A percentile compares a stretch with the other conserved stretches of the same genome.
phyloP scores from a whole-genome alignment of 2,113 vertebrate genomes.

The Xiphophorus couchianus region DNA sequence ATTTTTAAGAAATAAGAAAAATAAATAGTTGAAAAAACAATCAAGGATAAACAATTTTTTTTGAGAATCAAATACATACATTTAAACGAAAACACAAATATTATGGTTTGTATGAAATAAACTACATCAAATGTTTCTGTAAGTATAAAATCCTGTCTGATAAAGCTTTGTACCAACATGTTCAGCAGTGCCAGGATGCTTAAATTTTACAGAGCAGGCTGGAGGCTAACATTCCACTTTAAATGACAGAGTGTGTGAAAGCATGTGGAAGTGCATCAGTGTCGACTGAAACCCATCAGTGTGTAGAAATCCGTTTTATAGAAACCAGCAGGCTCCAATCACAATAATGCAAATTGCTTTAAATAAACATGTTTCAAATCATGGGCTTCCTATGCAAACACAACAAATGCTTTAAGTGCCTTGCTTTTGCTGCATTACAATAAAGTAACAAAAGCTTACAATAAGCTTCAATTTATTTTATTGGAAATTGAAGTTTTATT shows the following conservation, averaged over 20 bases:
- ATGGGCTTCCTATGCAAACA: background rate
- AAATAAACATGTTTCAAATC: background rate
- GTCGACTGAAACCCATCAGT: background rate
- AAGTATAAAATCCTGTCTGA: slow-evolving; percentile 40
- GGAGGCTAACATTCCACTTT: slow-evolving; percentile 59
- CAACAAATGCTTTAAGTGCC: background rate
- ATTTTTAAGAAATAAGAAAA: no score
- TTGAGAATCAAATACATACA: background rate
- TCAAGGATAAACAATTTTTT: background rate
- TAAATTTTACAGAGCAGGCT: slow-evolving; percentile 37
- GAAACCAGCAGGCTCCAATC: background rate
- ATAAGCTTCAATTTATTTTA: no score
- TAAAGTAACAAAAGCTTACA: no score
- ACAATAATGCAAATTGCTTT: background rate
- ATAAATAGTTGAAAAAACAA: background rate
- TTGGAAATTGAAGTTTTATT: no score
- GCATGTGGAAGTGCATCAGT: slow-evolving; percentile 2
- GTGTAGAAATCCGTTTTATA: background rate
- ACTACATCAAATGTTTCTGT: slow-evolving; percentile 30
- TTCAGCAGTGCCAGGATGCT: slow-evolving; percentile 61
- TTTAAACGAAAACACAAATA: background rate
- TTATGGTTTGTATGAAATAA: slow-evolving; percentile 21
- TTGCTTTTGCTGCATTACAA: background rate
- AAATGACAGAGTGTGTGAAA: slow-evolving; percentile 28
- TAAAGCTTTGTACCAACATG: slow-evolving; percentile 59